Evolutionary conservation across 2,888 invertebrate genomes (phyloP).

Genomic region (Heteropelma amictum): DNA sequence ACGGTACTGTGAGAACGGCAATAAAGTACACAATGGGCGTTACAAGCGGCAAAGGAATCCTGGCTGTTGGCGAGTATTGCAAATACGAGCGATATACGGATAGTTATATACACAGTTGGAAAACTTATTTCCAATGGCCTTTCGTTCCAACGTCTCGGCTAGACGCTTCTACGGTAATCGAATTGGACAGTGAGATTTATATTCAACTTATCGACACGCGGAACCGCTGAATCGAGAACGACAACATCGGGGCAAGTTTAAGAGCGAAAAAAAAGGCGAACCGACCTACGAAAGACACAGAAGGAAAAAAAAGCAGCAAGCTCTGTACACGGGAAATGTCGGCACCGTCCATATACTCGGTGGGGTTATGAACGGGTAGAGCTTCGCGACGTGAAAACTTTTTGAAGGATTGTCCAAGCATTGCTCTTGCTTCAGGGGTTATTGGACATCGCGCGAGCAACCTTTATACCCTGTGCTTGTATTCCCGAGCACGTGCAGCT

Average conservation of each 20-base stretch:
- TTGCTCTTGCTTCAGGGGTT: slow-evolving; percentile 55
- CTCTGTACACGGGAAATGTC: slow-evolving; percentile 16
- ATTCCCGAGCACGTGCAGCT: slow-evolving; percentile 27
- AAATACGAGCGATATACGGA: slow-evolving; percentile 22
- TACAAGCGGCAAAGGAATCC: slow-evolving; percentile 13
- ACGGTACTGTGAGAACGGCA: neutral
- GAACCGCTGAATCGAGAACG: slow-evolving; percentile 52
- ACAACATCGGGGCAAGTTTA: slow-evolving; percentile 15
- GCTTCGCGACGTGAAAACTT: slow-evolving; percentile 62
- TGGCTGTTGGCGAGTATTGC: slow-evolving; percentile 13
- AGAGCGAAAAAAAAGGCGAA: slow-evolving; percentile 8
- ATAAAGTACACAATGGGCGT: slow-evolving; percentile 30
- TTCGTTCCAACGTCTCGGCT: slow-evolving; percentile 32
- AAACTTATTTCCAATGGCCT: slow-evolving; percentile 29
- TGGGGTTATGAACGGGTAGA: neutral
- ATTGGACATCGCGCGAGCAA: slow-evolving; percentile 58
- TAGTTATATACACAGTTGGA: neutral
- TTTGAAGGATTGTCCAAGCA: slow-evolving; percentile 67
- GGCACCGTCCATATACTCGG: slow-evolving; percentile 2
- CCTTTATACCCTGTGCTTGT: slow-evolving; percentile 7
- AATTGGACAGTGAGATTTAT: slow-evolving; percentile 73
- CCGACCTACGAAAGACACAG: neutral
- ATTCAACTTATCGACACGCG: slow-evolving; percentile 70
- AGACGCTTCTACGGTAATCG: slow-evolving; percentile 71
- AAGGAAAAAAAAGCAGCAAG: neutral